Conservation (phyloP, 2,888 invertebrate species). For the Brenthis hecate region DNA sequence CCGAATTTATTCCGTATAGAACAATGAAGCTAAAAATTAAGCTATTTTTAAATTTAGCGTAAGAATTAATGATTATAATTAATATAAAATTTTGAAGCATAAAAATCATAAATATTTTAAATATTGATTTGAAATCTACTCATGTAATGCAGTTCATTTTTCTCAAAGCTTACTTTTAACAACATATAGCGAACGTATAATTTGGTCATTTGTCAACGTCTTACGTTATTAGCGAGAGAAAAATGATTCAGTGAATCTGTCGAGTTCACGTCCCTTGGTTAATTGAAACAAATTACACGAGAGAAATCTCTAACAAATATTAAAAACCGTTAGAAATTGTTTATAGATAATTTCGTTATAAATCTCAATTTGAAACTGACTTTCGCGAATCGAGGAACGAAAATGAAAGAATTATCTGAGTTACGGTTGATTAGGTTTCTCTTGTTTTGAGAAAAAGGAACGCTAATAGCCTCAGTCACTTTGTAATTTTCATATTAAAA, state of each 20-base stretch:
- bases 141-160: constrained; percentile 11
- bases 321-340: constrained; percentile 58
- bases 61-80: too few species aligned
- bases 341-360: constrained; percentile 37
- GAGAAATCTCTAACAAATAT: constrained; percentile 60
- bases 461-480: not conserved
- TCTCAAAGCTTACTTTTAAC: constrained; percentile 18
- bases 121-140: not conserved
- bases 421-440: constrained; percentile 14
- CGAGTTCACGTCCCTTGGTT: constrained; percentile 71
- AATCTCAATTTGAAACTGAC: constrained; percentile 38
- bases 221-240: constrained; percentile 66
- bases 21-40: too few species aligned
- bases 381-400: constrained; percentile 2
- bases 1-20: too few species aligned
- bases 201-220: constrained; percentile 76
- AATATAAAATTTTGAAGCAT: too few species aligned
- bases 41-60: too few species aligned
- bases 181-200: constrained; percentile 64
- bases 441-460: constrained; percentile 4
- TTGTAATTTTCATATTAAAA: not conserved
- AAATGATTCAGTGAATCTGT: constrained; percentile 79
- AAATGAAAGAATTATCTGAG: constrained; percentile 10
- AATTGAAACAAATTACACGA: constrained; percentile 76
- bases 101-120: not conserved